Conservation (phyloP, 2,797 vertebrate species). For the Poecilia gillii region DNA sequence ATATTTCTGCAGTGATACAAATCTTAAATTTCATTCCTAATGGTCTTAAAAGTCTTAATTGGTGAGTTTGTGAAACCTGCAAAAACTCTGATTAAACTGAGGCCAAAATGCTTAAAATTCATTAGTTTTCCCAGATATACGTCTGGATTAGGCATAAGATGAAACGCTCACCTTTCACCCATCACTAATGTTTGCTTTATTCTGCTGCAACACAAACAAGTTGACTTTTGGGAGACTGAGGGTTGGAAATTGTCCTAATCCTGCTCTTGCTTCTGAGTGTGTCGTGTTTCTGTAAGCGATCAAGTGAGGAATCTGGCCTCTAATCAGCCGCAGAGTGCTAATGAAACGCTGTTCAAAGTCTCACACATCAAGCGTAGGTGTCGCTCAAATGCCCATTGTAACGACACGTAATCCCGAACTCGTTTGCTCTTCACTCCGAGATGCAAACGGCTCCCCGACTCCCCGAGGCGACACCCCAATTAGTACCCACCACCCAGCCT, state of each 20-base stretch:
- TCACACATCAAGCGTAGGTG: conserved; percentile 12
- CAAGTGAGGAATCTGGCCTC: conserved; percentile 11
- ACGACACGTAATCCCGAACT: conserved; percentile 45
- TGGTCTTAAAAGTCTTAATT: too few relatives aligned
- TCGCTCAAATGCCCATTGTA: conserved; percentile 40
- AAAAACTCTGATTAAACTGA: too few relatives aligned
- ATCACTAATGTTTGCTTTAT: conserved; percentile 12
- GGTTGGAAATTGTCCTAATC: conserved; percentile 35
- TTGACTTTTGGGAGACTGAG: conserved; percentile 45
- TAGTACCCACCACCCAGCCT: conserved; percentile 69
- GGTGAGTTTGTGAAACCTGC: too few relatives aligned
- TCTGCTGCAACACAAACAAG: conserved; percentile 29
- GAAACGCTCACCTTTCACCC: conserved; percentile 20
- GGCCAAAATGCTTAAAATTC: too few relatives aligned
- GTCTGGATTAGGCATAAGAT: background rate
- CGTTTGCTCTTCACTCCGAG: conserved; percentile 31
- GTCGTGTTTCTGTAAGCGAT: conserved; percentile 33
- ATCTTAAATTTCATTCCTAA: too few relatives aligned
- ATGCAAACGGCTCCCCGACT: conserved; percentile 37
- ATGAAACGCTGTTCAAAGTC: conserved; percentile 22
- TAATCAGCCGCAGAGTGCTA: conserved; percentile 29
- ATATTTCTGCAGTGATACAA: too few relatives aligned
- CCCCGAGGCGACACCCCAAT: conserved; percentile 75
- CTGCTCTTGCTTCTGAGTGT: conserved; percentile 21
- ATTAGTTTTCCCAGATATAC: too few relatives aligned